A percentile compares a stretch with the other conserved stretches of the same genome.
Conservation (phyloP, 2,797 vertebrate genomes). For the Sebastes nivosus region DNA sequence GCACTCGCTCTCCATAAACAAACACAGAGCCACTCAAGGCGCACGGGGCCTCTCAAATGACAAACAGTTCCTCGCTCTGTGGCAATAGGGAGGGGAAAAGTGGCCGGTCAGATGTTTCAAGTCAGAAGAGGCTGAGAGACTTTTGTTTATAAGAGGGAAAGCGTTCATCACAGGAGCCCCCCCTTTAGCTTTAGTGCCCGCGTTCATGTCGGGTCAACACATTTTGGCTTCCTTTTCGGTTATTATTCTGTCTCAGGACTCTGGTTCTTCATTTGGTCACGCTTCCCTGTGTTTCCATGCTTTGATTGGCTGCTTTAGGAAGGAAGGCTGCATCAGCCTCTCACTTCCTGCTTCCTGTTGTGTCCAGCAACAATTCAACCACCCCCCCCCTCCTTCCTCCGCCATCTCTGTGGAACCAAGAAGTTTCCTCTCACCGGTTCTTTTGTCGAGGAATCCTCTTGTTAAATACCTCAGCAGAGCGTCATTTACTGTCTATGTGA, state of each 20-base stretch:
- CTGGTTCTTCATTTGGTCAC: conserved; percentile 48
- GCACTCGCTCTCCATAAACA: conserved; percentile 83
- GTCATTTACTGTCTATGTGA: conserved; percentile 39
- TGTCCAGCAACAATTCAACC: conserved; percentile 78
- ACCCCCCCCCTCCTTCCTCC: conserved; percentile 7
- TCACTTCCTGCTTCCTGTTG: conserved; percentile 87
- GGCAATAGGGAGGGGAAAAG: conserved; percentile 32
- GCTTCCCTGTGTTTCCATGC: conserved; percentile 59
- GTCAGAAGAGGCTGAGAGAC: conserved; percentile 43
- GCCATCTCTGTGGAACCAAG: conserved; percentile 51
- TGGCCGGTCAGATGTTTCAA: conserved; percentile 57
- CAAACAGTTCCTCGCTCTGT: conserved; percentile 68
- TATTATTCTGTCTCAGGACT: conserved; percentile 61
- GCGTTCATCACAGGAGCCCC: conserved; percentile 12
- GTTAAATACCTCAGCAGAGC: conserved; percentile 36
- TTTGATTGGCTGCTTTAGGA: conserved; percentile 84
- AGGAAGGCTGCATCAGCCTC: conserved; percentile 82
- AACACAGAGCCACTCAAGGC: conserved; percentile 79
- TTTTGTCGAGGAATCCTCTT: conserved; percentile 69
- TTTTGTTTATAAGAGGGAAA: conserved; percentile 51
- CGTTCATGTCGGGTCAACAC: conserved; percentile 51
- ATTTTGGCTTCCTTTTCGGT: conserved; percentile 49
- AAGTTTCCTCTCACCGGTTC: conserved; percentile 62
- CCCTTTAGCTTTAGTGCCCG: background rate
- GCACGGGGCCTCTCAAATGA: conserved; percentile 74